phyloP scores from a whole-genome alignment of 2,888 invertebrate species.

The Empis stercorea region DNA sequence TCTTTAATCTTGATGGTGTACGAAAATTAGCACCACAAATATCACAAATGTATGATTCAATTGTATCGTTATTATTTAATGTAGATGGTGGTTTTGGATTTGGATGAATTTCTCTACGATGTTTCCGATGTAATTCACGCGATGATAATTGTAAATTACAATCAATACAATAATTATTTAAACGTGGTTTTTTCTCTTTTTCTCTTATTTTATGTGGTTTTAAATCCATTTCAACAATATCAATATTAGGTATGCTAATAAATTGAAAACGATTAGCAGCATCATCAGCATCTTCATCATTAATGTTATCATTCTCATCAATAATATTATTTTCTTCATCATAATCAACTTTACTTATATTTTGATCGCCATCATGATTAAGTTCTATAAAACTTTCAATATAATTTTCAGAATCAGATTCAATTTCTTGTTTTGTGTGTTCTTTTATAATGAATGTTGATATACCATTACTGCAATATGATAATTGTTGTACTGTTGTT shows the following conservation, averaged over 20 bases:
- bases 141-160: conserved; percentile 6
- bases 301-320: background rate
- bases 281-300: background rate
- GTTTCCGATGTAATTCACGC: background rate
- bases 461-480: background rate
- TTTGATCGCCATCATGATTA: background rate
- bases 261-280: background rate
- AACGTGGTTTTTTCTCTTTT: background rate
- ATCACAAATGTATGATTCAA: conserved; percentile 22
- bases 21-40: conserved; percentile 42
- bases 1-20: conserved; percentile 37
- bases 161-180: conserved; percentile 6
- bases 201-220: background rate
- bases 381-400: background rate
- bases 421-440: background rate
- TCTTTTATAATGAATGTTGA: background rate
- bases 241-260: background rate
- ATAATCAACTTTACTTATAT: background rate
- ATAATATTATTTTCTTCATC: background rate
- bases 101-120: background rate
- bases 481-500: background rate
- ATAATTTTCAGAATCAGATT: background rate
- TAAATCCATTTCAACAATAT: background rate
- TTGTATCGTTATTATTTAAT: background rate
- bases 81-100: background rate